Evolutionary conservation across 2,888 invertebrate genomes (phyloP).

Genomic region (Antheraea assamensis): DNA sequence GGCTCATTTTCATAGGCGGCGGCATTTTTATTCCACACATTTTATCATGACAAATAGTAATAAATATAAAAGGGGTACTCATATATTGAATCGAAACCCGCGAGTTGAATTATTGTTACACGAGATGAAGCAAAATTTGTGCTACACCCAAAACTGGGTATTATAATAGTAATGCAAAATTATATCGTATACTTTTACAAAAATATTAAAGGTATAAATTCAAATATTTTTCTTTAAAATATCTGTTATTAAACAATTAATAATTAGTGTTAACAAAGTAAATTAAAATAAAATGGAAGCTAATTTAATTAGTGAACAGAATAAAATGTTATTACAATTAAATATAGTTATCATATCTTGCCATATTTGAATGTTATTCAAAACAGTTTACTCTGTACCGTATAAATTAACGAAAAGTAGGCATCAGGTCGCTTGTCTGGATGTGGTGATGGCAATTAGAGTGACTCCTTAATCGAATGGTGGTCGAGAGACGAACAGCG

Average conservation of each 20-base stretch:
- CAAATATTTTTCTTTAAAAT: neutral
- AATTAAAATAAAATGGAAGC: neutral
- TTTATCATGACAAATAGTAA: neutral
- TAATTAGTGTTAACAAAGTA: neutral
- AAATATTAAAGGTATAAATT: neutral
- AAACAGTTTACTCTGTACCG: neutral
- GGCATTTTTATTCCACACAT: neutral
- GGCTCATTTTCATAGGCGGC: neutral
- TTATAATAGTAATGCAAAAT: neutral
- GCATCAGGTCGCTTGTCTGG: too few species aligned
- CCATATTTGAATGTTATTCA: neutral
- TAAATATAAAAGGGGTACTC: neutral
- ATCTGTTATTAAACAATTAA: neutral
- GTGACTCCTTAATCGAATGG: too few species aligned
- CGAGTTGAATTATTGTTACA: neutral
- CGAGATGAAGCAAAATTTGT: neutral
- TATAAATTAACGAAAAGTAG: neutral
- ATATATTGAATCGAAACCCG: conserved; percentile 4
- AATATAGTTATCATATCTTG: neutral
- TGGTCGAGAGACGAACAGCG: too few species aligned
- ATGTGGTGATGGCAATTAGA: too few species aligned
- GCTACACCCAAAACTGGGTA: conserved; percentile 1
- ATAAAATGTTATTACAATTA: neutral
- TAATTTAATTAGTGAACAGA: neutral
- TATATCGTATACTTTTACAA: neutral